Evolutionary conservation across 2,888 invertebrate species (phyloP).

Genomic region (Nasonia oneida): DNA sequence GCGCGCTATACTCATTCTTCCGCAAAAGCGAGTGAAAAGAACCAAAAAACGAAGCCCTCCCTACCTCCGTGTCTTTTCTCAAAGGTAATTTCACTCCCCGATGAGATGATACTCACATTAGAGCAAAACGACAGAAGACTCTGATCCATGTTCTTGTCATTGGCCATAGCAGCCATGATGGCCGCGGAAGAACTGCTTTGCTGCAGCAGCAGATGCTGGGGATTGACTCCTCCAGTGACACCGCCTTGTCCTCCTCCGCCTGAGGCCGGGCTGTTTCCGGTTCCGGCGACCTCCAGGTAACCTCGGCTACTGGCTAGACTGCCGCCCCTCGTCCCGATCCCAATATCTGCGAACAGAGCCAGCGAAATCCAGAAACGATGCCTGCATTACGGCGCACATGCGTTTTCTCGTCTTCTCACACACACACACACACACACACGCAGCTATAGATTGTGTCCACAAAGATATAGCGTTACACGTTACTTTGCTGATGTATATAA

Average conservation of each 20-base stretch:
- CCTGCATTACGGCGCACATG: background rate
- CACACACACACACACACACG: too few relatives aligned
- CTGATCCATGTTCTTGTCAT: conserved; percentile 73
- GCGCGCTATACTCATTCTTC: background rate
- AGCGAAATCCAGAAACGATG: conserved; percentile 8
- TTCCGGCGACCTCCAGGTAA: conserved; percentile 71
- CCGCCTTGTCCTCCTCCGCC: conserved; percentile 8
- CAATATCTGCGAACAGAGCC: conserved; percentile 67
- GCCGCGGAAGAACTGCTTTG: conserved; percentile 46
- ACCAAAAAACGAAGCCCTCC: background rate
- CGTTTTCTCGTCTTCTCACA: conserved; percentile 12
- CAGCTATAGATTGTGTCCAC: background rate
- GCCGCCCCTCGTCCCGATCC: conserved; percentile 73
- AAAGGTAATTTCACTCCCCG: background rate
- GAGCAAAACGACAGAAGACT: conserved; percentile 75
- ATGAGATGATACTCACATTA: conserved; percentile 69
- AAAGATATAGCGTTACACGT: too few relatives aligned
- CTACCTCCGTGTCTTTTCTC: background rate
- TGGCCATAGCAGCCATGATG: conserved; percentile 61
- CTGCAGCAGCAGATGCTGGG: conserved; percentile 49
- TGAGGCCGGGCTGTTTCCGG: conserved; percentile 60
- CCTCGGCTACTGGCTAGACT: conserved; percentile 75
- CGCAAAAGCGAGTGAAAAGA: background rate
- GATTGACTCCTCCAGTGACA: conserved; percentile 4
- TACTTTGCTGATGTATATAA: background rate